Conservation (phyloP, 2,797 vertebrate species). For the Oryzias dopingdopingensis region DNA sequence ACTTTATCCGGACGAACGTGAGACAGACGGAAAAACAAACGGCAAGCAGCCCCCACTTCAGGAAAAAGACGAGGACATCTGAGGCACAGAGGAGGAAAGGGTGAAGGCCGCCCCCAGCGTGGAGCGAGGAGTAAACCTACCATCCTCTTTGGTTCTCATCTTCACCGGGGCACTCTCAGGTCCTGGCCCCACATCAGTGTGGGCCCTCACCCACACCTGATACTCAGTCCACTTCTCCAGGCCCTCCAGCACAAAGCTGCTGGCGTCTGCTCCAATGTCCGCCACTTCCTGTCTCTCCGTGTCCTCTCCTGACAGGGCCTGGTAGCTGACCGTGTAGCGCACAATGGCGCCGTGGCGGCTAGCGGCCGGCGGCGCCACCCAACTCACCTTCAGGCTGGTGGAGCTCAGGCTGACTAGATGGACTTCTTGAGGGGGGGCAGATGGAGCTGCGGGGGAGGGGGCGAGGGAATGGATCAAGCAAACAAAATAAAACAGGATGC, state of each 20-base stretch:
- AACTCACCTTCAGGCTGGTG: slow-evolving; percentile 99
- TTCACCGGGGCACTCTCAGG: slow-evolving; percentile 90
- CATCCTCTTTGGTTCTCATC: slow-evolving; percentile 94
- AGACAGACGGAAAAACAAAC: slow-evolving; percentile 22
- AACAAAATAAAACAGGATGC: slow-evolving; percentile 61
- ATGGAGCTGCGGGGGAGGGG: slow-evolving; percentile 86
- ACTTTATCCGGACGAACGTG: slow-evolving; percentile 3
- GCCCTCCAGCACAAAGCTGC: slow-evolving; percentile 89
- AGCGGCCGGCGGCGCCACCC: slow-evolving; percentile 93
- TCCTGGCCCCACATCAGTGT: slow-evolving; percentile 96
- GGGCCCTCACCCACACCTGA: slow-evolving; percentile 97
- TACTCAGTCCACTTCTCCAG: slow-evolving; percentile 99
- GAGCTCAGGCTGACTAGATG: slow-evolving; percentile 91
- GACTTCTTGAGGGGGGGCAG: slow-evolving; percentile 96
- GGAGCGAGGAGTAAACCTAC: slow-evolving; percentile 78
- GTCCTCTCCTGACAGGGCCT: slow-evolving; percentile 91
- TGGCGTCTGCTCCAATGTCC: slow-evolving; percentile 85
- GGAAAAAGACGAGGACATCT: slow-evolving; percentile 12
- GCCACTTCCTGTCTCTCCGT: slow-evolving; percentile 86
- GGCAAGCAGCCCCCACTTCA: slow-evolving; percentile 14
- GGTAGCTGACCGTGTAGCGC: slow-evolving; percentile 95
- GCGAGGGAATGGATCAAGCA: slow-evolving; percentile 75
- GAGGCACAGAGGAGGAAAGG: slow-evolving; percentile 17
- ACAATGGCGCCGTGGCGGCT: slow-evolving; percentile 95
- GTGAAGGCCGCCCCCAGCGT: slow-evolving; percentile 30